These are phyloP conservation scores for Oreonectes daqikongensis DNA, from an alignment of 2,797 vertebrate genomes.

Conservation along the genomic window DNA sequence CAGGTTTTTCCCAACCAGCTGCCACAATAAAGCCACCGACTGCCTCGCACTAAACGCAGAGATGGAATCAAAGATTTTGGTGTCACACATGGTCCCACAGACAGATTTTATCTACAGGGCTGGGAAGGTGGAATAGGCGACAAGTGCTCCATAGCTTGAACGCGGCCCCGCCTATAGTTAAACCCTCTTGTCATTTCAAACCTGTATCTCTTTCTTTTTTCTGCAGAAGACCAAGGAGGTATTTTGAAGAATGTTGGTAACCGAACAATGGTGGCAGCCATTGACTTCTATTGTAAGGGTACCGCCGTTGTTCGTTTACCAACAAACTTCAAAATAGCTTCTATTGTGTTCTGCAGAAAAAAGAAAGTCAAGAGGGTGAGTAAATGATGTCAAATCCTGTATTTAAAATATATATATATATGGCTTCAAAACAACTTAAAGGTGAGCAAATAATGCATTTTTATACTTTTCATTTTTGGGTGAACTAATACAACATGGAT, in stretches of 20 bases:
- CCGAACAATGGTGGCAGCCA: too few species aligned
- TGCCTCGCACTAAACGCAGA: conserved; percentile 16
- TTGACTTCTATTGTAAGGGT: too few species aligned
- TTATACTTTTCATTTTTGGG: background rate
- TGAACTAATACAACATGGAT: background rate
- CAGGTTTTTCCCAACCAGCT: conserved; percentile 39
- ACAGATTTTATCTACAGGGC: conserved; percentile 27
- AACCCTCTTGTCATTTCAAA: background rate
- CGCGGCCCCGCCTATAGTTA: background rate
- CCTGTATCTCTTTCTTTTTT: too few species aligned
- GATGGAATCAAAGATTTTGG: conserved; percentile 42
- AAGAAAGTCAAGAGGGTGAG: too few species aligned
- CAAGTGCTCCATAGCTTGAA: conserved; percentile 29
- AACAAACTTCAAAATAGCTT: too few species aligned
- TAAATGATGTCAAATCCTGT: background rate
- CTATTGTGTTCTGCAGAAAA: too few species aligned
- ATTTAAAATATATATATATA: background rate
- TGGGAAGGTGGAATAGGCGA: conserved; percentile 14
- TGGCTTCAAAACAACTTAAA: background rate
- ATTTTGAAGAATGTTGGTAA: too few species aligned
- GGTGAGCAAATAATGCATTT: too few species aligned
- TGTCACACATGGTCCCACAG: conserved; percentile 21
- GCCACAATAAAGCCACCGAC: conserved; percentile 46
- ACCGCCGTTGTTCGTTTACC: too few species aligned
- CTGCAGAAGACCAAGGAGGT: too few species aligned